Percentiles rank a stretch among this genome's conserved stretches.
phyloP scores from a whole-genome alignment of 1,140 invertebrate genomes.

The Pararge aegeria region DNA sequence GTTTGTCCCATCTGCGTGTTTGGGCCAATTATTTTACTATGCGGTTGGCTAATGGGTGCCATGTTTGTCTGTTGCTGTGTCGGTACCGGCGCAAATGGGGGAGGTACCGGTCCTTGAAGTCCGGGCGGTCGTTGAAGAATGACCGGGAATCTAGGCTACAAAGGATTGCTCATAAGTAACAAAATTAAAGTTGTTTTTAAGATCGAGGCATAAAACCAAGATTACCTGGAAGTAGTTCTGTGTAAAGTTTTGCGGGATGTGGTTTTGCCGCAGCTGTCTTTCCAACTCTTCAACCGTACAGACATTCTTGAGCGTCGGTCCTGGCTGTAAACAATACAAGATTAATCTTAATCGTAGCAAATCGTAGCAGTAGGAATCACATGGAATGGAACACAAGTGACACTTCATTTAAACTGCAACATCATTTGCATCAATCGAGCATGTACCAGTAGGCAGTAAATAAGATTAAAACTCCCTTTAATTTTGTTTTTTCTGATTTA shows the following conservation, averaged over 20 bases:
- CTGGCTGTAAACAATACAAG: constrained; percentile 39
- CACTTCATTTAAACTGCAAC: too few relatives aligned
- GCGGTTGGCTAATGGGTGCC: constrained; percentile 48
- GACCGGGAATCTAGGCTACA: constrained; percentile 66
- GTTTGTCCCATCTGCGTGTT: constrained; percentile 39
- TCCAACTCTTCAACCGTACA: constrained; percentile 76
- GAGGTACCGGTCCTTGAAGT: constrained; percentile 58
- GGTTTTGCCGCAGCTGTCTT: constrained; percentile 64
- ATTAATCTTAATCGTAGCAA: neutral
- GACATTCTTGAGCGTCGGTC: constrained; percentile 64
- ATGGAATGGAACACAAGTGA: too few relatives aligned
- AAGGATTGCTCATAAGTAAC: constrained; percentile 10
- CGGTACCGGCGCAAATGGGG: constrained; percentile 51
- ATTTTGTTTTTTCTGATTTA: too few relatives aligned
- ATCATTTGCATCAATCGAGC: too few relatives aligned
- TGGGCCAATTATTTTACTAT: constrained; percentile 51
- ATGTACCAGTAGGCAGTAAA: too few relatives aligned
- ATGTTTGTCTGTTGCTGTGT: constrained; percentile 50
- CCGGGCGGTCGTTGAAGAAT: constrained; percentile 68
- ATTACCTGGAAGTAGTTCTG: constrained; percentile 61
- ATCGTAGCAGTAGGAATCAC: too few relatives aligned
- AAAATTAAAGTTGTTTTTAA: too few relatives aligned
- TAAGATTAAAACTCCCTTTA: too few relatives aligned
- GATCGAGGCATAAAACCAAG: neutral
- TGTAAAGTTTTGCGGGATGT: constrained; percentile 39